Base-by-base conservation (phyloP, 2,888 invertebrate species). In the Drosophila vallismaia region DNA sequence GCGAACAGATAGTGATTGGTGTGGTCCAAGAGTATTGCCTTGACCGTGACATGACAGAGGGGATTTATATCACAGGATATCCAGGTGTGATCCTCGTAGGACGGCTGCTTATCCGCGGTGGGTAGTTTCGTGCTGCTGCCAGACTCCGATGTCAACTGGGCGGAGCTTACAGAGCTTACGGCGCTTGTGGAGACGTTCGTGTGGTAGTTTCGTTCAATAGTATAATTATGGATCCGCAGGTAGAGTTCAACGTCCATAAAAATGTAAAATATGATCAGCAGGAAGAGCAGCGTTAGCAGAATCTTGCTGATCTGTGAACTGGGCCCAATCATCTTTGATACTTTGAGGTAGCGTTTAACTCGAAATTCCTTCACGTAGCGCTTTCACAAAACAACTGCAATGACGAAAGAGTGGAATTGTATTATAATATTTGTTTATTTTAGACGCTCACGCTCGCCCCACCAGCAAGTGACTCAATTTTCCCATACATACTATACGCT, bases 1-100 rank as follows among this genome's bases (percentile, higher is more conserved):
- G 95, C 95, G 85, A 97, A 95, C 19, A 97, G 92, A 87, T 97
- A 97, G 86, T 96, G 96, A 89, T 97, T 97, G 4, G 95, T 94
- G 73, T 96, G 96, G 89, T 97, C 97, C 51, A 96, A 92, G 92
- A 97, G 94, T 57, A 97, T 90, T 1, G 95, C 95, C 91, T 97
- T 97, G 0, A 96, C 95, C 0, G 97, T 97, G 1, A 97, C 94
- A 79, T 95, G 94, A 88, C 96, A 96, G 12, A 96, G 89, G 0
- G 96, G 96, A 81, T 95, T 95, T 31, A 95, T 93, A 48, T 93
- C 93, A 86, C 96, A 96, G 14, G 94, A 93, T n/a, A 96, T 88
- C 94, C 94, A 90, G 52, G 89, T 89, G 56, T 87, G 72, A 14
- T 79, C 74, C 51, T 89, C 88, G 53, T 91, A 91, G 26, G 77